Conservation (phyloP, 2,888 invertebrate species). For the Stratiomys singularior region DNA sequence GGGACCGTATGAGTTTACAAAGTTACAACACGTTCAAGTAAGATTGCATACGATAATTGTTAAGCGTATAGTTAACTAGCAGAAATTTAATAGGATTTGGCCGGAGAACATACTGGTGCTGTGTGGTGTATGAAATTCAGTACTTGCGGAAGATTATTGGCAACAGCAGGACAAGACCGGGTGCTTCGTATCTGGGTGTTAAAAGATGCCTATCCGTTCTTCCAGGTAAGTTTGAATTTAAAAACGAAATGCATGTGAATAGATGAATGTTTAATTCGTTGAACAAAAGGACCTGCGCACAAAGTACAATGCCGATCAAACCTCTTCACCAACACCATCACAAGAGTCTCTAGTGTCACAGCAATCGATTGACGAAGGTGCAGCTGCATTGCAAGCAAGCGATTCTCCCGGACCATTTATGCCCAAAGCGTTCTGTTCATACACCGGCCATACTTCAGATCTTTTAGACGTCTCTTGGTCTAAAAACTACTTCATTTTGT, state of each 20-base stretch:
- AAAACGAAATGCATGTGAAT: not conserved
- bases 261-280: slow-evolving; percentile 54
- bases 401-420: slow-evolving; percentile 80
- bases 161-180: slow-evolving; percentile 97
- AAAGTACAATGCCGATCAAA: slow-evolving; percentile 89
- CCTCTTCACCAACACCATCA: slow-evolving; percentile 92
- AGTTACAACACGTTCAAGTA: slow-evolving; percentile 88
- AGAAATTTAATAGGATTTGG: slow-evolving; percentile 71
- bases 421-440: slow-evolving; percentile 91
- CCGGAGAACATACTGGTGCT: slow-evolving; percentile 87
- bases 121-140: slow-evolving; percentile 99
- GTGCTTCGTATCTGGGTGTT: slow-evolving; percentile 95
- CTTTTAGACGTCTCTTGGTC: slow-evolving; percentile 98
- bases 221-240: slow-evolving; percentile 71
- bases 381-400: slow-evolving; percentile 70
- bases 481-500: slow-evolving; percentile 97
- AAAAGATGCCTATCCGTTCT: slow-evolving; percentile 88
- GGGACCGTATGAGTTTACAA: slow-evolving; percentile 96
- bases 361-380: slow-evolving; percentile 72
- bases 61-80: not conserved
- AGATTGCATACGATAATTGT: not conserved
- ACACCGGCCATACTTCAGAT: slow-evolving; percentile 95
- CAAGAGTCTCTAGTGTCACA: slow-evolving; percentile 90
- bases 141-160: slow-evolving; percentile 91
- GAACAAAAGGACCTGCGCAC: slow-evolving; percentile 96